Percentiles rank a stretch among this genome's conserved stretches.
Evolutionary conservation across 2,113 vertebrate genomes (phyloP).

Genomic region (Epinephelus cyanopodus): DNA sequence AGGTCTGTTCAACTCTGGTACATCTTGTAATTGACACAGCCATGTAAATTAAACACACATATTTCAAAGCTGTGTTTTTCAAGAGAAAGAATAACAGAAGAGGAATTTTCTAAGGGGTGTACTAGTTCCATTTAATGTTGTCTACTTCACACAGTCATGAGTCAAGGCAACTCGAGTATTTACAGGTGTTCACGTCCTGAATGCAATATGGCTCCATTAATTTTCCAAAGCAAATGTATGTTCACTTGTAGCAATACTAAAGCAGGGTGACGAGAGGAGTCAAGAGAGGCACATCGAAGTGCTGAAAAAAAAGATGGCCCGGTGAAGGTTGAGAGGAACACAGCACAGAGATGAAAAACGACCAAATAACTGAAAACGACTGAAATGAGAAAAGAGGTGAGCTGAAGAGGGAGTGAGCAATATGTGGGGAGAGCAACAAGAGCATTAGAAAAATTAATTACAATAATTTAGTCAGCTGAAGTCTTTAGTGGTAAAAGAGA

Average conservation of each 20-base stretch:
- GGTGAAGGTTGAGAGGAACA: constrained; percentile 61
- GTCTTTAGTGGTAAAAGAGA: not conserved
- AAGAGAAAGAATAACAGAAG: not conserved
- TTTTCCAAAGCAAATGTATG: constrained; percentile 8
- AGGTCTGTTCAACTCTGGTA: not conserved
- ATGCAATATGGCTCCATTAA: not conserved
- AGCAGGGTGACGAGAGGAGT: not conserved
- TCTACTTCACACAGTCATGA: constrained; percentile 6
- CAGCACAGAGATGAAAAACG: constrained; percentile 72
- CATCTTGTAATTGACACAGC: not conserved
- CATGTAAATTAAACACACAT: not conserved
- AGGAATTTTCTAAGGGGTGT: not conserved
- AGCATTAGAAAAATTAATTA: not conserved
- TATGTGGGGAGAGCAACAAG: not conserved
- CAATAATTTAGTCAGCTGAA: not conserved
- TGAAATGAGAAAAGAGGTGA: constrained; percentile 18
- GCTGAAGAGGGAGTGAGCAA: not conserved
- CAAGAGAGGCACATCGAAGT: not conserved
- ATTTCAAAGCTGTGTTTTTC: not conserved
- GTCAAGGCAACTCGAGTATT: not conserved
- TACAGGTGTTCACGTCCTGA: constrained; percentile 10
- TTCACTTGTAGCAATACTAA: not conserved
- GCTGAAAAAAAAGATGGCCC: constrained; percentile 35
- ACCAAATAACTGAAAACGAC: constrained; percentile 5
- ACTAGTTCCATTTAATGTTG: not conserved